Percentiles rank a stretch among this genome's conserved stretches.
phyloP scores from a whole-genome alignment of 1,140 invertebrate genomes.

The Hylaeus volcanicus region DNA sequence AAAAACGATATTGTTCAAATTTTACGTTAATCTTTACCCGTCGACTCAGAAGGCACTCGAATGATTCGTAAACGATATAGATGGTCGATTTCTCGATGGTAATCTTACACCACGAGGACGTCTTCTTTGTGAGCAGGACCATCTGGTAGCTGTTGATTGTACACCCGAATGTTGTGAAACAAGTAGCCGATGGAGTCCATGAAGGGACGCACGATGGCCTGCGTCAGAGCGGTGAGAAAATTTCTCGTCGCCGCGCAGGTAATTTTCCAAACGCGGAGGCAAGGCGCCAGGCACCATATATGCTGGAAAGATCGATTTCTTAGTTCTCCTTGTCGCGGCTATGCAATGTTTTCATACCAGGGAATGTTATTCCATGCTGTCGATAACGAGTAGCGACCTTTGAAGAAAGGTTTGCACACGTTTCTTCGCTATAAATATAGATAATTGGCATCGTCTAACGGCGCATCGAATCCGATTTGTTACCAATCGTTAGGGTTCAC shows the following conservation, averaged over 20 bases:
- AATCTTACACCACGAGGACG: conserved; percentile 11
- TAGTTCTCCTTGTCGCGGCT: background rate
- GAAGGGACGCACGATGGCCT: conserved; percentile 84
- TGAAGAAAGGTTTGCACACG: background rate
- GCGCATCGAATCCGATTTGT: background rate
- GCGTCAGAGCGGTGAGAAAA: conserved; percentile 81
- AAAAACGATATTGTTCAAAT: background rate
- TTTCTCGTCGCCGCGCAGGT: conserved; percentile 84
- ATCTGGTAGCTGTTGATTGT: conserved; percentile 81
- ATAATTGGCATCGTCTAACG: no score
- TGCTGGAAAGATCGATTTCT: conserved; percentile 81
- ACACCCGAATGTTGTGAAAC: conserved; percentile 84
- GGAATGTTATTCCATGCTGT: background rate
- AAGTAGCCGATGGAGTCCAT: conserved; percentile 84
- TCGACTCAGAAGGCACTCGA: conserved; percentile 21
- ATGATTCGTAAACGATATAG: background rate
- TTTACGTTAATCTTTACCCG: background rate
- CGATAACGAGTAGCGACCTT: background rate
- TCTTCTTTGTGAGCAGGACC: conserved; percentile 72
- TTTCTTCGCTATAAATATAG: no score
- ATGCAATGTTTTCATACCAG: no score
- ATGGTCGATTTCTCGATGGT: background rate
- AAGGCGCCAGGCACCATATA: conserved; percentile 87
- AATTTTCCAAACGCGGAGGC: conserved; percentile 85
- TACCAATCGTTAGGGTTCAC: no score